Evolutionary conservation across 2,113 vertebrate species (phyloP).

Genomic region (crab-eating macaque (Macaca fascicularis)): T2T-MFA8v1.1 NC_088381.1:108110501-108111000

Average conservation of each 20-base stretch:
- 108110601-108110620: not conserved
- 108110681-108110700: slow-evolving; percentile 16
- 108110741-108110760: slow-evolving; percentile 42
- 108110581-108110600: slow-evolving; percentile 9
- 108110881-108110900: not conserved
- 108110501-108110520: not conserved
- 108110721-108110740: not conserved
- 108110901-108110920: not conserved
- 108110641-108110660: slow-evolving; percentile 29
- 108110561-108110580: not conserved
- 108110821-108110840: slow-evolving; percentile 14
- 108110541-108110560: not conserved
- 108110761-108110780: slow-evolving; percentile 5
- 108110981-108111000: not conserved
- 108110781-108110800: not conserved
- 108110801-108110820: not conserved
- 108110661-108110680: slow-evolving; percentile 44
- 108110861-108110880: not conserved
- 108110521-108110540: slow-evolving; percentile 26
- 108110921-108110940: not conserved
- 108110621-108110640: not conserved
- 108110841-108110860: not conserved
- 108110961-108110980: not conserved
- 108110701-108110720: slow-evolving; percentile 1
- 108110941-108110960: not conserved